Evolutionary conservation across 2,113 vertebrate species (phyloP), one percentile per base, ranked within the genome.

Genomic region (Colius striatus): DNA sequence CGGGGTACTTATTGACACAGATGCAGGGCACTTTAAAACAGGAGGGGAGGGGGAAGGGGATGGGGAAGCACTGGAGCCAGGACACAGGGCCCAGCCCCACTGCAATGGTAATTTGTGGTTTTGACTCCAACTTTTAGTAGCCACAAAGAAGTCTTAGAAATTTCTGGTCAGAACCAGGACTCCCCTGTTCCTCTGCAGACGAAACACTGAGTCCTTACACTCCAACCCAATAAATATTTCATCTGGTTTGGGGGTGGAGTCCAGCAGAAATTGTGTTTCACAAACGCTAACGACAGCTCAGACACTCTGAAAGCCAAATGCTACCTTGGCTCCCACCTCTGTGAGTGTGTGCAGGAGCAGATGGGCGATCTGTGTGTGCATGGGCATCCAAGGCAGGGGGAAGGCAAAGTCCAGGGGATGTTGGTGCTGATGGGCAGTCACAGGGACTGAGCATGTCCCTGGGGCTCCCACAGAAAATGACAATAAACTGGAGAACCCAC

Each of bases 81-180:
- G 96, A 97, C 90, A 94, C 95, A 96, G 98, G 76, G 97, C 95
- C 96, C 98, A 98, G 96, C 96, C 97, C 97, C 97, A 97, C 97
- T 98, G 98, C 98, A 97, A 98, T 98, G 97, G 98, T 98, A 98
- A 99, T 99, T 98, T 99, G 99, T 98, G 99, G 98, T 98, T 98
- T 98, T 97, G 97, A 98, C 97, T 98, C 98, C 97, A 97, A 98
- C 97, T 96, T 98, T 98, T 97, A 97, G 95, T 97, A 97, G 98
- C 97, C 98, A 99, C 98, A 99, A 99, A 99, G 98, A 98, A 98
- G 97, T 88, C 97, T 99, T 98, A 99, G 98, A 99, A 97, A 97
- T 89, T 96, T 97, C 97, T 98, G 98, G 97, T 96, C 96, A 98
- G 90, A 94, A 96, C 96, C 97, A 97, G 96, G 98, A 97, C 91